Evolutionary conservation across 2,888 invertebrate species (phyloP), one percentile per base, ranked within the genome.

Genomic region (Sylvicola cinctus): DNA sequence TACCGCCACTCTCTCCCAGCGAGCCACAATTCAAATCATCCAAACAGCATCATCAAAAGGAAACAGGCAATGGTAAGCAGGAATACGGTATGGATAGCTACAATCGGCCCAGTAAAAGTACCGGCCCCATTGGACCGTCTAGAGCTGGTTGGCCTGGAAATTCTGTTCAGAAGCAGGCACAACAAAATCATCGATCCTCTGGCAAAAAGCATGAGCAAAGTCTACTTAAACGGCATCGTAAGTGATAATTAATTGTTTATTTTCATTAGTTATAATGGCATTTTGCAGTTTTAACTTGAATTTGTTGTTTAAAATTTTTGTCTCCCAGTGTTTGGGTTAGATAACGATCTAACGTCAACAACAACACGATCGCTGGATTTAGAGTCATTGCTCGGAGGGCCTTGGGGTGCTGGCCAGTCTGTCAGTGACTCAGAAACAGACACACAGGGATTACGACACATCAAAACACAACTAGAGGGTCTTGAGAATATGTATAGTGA

Each of bases 401-500:
- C 72, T 35, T 45, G 45, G 45, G 43, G 44, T 23, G 41, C 39
- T 7, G 43, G 42, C 3, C 65, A 63, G 42, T 58, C 54, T 31
- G 60, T 61, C 43, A 74, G 77, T 1, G 81, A 81, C 51, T 76
- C 74, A 33, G 76, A 77, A 48, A 65, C 77, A 11, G 76, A 78
- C 27, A 75, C 75, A 0, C 71, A 73, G 3, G 80, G 81, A 50
- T 76, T 79, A 2, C 63, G 77, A 43, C 75, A 79, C 23, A 81
- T 84, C 41, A 62, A 81, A 16, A 70, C 78, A 39, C 85, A 85
- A 50, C 60, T 85, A 25, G 72, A 83, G 47, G 81, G 83, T 0
- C 60, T 85, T 4, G 84, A 85, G 62, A 74, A 70, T 44, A 85
- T 84, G 84, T 41, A 41, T 32, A 77, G 77, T 0, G 83, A 84